phyloP scores from a whole-genome alignment of 2,888 invertebrate species.

The Oeneis ivallda region DNA sequence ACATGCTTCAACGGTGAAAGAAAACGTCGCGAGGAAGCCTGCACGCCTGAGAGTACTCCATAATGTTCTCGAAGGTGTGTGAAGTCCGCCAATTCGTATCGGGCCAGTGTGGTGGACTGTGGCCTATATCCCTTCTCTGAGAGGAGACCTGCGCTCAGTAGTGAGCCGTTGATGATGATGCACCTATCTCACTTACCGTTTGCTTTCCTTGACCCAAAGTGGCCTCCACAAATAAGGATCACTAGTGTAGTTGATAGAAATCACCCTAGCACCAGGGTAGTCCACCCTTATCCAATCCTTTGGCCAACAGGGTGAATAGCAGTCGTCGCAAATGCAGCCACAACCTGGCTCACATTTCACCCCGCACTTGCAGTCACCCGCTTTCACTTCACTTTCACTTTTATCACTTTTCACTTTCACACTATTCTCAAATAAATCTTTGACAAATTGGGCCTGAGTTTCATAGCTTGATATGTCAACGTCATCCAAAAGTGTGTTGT shows the following conservation, averaged over 20 bases:
- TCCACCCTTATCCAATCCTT: constrained; percentile 92
- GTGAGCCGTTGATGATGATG: no score
- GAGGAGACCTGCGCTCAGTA: no score
- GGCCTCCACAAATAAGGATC: constrained; percentile 89
- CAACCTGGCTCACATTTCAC: constrained; percentile 60
- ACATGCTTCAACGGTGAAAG: no score
- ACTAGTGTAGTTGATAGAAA: constrained; percentile 91
- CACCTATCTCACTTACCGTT: constrained; percentile 68
- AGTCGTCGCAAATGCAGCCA: constrained; percentile 69
- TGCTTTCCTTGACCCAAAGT: constrained; percentile 85
- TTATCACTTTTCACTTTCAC: constrained; percentile 40
- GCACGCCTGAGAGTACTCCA: no score
- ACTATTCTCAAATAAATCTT: constrained; percentile 61
- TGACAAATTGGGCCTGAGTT: constrained; percentile 66
- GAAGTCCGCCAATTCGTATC: no score
- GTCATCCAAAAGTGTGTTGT: constrained; percentile 56
- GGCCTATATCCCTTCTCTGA: no score
- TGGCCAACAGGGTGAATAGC: constrained; percentile 89
- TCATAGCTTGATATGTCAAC: constrained; percentile 61
- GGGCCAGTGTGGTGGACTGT: no score
- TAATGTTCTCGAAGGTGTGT: no score
- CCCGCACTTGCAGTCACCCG: constrained; percentile 48
- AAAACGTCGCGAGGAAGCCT: no score
- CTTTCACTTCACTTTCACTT: constrained; percentile 36
- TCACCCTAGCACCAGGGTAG: constrained; percentile 87